phyloP scores from a whole-genome alignment of 2,113 vertebrate species.

The Brienomyrus brachyistius region DNA sequence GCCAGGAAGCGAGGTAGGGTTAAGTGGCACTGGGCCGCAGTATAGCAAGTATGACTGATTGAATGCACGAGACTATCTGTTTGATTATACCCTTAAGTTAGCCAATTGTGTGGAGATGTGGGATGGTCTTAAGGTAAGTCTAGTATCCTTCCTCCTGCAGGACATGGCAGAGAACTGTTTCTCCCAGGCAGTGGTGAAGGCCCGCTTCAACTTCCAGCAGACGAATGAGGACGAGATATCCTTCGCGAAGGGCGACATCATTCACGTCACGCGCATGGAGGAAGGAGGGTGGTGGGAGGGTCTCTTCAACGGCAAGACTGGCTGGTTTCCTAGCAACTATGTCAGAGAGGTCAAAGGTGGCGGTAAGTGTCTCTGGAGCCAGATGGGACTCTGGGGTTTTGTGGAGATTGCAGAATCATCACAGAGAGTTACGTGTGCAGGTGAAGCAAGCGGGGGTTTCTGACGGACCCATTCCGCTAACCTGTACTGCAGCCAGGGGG shows the following conservation, averaged over 20 bases:
- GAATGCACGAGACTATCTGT: neutral
- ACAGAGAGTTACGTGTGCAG: neutral
- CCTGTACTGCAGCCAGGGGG: neutral
- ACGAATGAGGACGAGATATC: conserved; percentile 96
- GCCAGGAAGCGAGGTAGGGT: neutral
- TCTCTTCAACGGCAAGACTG: conserved; percentile 73
- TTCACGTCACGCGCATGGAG: conserved; percentile 85
- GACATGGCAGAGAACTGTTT: conserved; percentile 92
- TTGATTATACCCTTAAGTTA: neutral
- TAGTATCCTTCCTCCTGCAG: conserved; percentile 43
- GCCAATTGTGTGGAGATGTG: neutral
- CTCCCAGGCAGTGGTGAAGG: conserved; percentile 78
- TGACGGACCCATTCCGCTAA: neutral
- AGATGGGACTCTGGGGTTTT: too few species aligned
- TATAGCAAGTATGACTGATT: neutral
- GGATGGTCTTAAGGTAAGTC: neutral
- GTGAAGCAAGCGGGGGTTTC: neutral
- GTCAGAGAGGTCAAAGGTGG: conserved; percentile 87
- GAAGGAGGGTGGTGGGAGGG: conserved; percentile 99
- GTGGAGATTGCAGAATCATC: neutral
- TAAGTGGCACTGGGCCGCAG: neutral
- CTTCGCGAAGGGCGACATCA: conserved; percentile 88
- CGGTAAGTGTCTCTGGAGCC: conserved; percentile 59
- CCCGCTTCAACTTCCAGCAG: conserved; percentile 90
- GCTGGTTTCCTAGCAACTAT: conserved; percentile 98